Conservation (phyloP, 1,140 invertebrate genomes). For the Psix sp. region DNA sequence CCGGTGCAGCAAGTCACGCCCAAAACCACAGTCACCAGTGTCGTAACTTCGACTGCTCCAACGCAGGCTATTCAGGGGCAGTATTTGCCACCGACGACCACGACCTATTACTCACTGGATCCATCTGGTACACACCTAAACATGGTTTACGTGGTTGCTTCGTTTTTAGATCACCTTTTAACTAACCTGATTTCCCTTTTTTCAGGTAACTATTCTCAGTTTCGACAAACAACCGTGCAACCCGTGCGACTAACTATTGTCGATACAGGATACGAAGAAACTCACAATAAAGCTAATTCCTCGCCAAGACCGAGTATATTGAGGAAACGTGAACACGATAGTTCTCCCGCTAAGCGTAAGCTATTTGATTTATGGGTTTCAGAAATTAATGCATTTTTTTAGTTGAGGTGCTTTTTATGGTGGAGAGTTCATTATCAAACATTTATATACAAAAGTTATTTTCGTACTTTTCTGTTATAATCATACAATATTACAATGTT, state of each 20-base stretch:
- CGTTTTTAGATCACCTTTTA: background rate
- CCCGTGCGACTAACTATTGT: constrained; percentile 72
- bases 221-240: constrained; percentile 67
- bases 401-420: no score
- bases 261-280: constrained; percentile 72
- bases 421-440: no score
- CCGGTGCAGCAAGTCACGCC: constrained; percentile 62
- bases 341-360: constrained; percentile 77
- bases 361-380: background rate
- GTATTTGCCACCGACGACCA: constrained; percentile 67
- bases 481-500: no score
- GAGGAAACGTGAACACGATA: constrained; percentile 81
- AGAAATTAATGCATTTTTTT: background rate
- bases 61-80: constrained; percentile 66
- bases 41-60: constrained; percentile 40
- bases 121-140: constrained; percentile 60
- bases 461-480: no score
- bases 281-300: constrained; percentile 79
- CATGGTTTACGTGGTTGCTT: background rate
- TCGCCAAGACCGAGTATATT: constrained; percentile 84
- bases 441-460: no score
- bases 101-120: constrained; percentile 72
- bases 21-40: constrained; percentile 57
- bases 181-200: constrained; percentile 14
- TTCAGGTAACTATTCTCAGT: constrained; percentile 70